Evolutionary conservation across 2,888 invertebrate species (phyloP).

Genomic region (Limnephilus rhombicus): DNA sequence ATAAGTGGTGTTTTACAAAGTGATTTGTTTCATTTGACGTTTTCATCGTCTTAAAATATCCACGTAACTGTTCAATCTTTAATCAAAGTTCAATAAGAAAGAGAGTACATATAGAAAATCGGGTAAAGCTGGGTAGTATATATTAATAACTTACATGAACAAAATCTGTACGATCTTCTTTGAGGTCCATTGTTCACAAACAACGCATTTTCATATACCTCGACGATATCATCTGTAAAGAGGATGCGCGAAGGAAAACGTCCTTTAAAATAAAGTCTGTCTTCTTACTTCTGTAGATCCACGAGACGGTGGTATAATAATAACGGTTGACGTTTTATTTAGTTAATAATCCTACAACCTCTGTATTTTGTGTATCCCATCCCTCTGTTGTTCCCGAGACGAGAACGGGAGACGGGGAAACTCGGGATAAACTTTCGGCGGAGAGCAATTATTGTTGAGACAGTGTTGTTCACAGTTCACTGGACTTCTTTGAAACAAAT

Average conservation of each 20-base stretch:
- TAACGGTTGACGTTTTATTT: constrained; percentile 34
- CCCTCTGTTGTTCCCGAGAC: constrained; percentile 23
- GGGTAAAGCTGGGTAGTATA: too few species aligned
- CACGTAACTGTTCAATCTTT: too few species aligned
- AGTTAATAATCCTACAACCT: constrained; percentile 48
- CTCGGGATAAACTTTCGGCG: constrained; percentile 20
- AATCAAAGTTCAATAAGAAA: too few species aligned
- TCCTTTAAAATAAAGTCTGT: not conserved
- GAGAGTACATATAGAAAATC: too few species aligned
- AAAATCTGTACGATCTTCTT: not conserved
- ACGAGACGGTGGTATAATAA: not conserved
- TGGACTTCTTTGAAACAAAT: constrained; percentile 32
- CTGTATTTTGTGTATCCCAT: constrained; percentile 7
- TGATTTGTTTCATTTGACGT: too few species aligned
- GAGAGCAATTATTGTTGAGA: constrained; percentile 32
- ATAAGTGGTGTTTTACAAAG: too few species aligned
- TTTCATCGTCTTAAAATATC: too few species aligned
- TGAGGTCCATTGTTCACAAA: not conserved
- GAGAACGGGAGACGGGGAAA: not conserved
- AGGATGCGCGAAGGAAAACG: not conserved
- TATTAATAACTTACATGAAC: not conserved
- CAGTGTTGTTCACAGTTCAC: constrained; percentile 43
- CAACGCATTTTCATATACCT: not conserved
- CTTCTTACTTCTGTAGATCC: not conserved
- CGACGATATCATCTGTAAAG: not conserved